A percentile compares a stretch with the other conserved stretches of the same genome.
Evolutionary conservation across 2,888 invertebrate genomes (phyloP).

Genomic region (Eilema caniola): DNA sequence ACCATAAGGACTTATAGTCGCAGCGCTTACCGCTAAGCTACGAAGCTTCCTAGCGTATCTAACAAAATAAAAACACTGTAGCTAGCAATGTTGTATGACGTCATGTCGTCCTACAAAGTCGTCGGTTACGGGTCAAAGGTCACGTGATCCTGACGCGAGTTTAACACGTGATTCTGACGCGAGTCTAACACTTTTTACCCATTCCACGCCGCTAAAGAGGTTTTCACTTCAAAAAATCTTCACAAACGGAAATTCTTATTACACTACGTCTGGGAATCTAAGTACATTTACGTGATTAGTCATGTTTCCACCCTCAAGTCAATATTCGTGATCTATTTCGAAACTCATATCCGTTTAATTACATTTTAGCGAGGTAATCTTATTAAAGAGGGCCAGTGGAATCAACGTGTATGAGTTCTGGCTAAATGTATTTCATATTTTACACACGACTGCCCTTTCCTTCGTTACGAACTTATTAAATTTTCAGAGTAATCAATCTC

Average conservation of each 20-base stretch:
- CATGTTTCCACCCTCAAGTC: slow-evolving; percentile 31
- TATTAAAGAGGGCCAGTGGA: slow-evolving; percentile 60
- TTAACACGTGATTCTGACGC: too few relatives aligned
- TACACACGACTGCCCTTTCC: slow-evolving; percentile 17
- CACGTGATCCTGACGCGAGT: too few relatives aligned
- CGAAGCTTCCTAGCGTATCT: too few relatives aligned
- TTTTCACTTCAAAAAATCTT: background rate
- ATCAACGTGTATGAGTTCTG: slow-evolving; percentile 36
- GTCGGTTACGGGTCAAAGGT: too few relatives aligned
- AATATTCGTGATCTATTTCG: slow-evolving; percentile 50
- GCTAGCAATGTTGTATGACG: too few relatives aligned
- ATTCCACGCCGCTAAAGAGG: too few relatives aligned
- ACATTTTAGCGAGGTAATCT: slow-evolving; percentile 55
- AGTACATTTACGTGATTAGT: background rate
- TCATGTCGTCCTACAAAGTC: too few relatives aligned
- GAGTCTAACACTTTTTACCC: too few relatives aligned
- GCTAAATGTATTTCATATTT: slow-evolving; percentile 39
- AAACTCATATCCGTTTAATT: slow-evolving; percentile 65
- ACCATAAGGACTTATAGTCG: too few relatives aligned
- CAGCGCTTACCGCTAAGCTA: too few relatives aligned
- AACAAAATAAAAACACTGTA: too few relatives aligned
- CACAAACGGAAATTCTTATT: background rate
- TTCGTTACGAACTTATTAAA: background rate
- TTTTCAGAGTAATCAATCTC: slow-evolving; percentile 7
- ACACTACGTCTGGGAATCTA: background rate